Percentiles rank a stretch among this genome's conserved stretches.
Evolutionary conservation across 2,888 invertebrate species (phyloP).

Genomic region (Andrena marginata): DNA sequence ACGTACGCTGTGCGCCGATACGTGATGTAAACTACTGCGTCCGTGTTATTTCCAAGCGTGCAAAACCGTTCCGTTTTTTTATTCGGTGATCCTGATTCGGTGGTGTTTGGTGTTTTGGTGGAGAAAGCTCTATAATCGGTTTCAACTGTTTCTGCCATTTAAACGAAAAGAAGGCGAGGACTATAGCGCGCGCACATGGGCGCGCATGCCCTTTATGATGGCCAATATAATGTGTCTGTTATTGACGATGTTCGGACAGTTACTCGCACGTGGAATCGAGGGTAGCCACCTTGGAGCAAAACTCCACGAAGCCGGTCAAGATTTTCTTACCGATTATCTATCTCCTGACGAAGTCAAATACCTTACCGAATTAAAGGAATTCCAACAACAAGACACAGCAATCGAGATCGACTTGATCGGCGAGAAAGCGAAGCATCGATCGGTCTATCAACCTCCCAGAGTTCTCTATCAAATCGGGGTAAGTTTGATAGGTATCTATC

Average conservation of each 20-base stretch:
- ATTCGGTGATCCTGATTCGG: background rate
- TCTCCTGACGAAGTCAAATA: slow-evolving; percentile 79
- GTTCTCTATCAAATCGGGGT: slow-evolving; percentile 92
- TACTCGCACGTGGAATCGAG: slow-evolving; percentile 56
- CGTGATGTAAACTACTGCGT: background rate
- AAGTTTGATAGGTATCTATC: slow-evolving; percentile 81
- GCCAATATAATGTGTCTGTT: slow-evolving; percentile 61
- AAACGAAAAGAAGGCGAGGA: background rate
- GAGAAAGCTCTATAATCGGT: background rate
- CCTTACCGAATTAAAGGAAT: slow-evolving; percentile 75
- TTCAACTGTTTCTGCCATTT: background rate
- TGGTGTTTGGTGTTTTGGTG: background rate
- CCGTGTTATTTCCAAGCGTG: background rate
- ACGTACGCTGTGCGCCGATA: background rate
- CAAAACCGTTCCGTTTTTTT: background rate
- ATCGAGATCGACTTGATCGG: slow-evolving; percentile 82
- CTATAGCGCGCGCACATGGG: background rate
- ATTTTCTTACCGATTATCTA: slow-evolving; percentile 78
- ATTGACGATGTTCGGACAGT: slow-evolving; percentile 59
- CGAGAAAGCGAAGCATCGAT: slow-evolving; percentile 73
- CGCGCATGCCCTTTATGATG: slow-evolving; percentile 45
- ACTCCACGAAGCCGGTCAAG: slow-evolving; percentile 76
- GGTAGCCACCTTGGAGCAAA: slow-evolving; percentile 75
- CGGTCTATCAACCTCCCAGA: slow-evolving; percentile 85
- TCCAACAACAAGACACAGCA: slow-evolving; percentile 77